Percentiles rank a stretch among this genome's conserved stretches.
Conservation (phyloP, 2,888 invertebrate species). For the Vesta saturnalis region DNA sequence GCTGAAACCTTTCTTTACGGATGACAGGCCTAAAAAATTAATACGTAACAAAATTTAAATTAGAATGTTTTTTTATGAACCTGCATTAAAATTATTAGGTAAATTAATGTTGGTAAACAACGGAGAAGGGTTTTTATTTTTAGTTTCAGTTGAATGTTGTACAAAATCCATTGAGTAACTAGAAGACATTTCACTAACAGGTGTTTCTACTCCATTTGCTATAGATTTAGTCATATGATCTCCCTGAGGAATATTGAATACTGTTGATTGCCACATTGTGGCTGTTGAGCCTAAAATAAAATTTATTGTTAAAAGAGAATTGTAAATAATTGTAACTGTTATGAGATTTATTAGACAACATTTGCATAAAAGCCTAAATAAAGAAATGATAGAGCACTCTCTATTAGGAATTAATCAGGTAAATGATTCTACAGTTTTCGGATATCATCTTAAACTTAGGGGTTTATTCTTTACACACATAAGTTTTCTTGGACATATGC, state of each 20-base stretch:
- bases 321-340: background rate
- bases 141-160: slow-evolving; percentile 37
- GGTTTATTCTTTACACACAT: too few species aligned
- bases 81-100: slow-evolving; percentile 66
- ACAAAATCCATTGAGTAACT: slow-evolving; percentile 59
- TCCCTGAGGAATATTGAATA: slow-evolving; percentile 2
- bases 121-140: slow-evolving; percentile 41
- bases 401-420: too few species aligned
- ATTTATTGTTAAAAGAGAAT: background rate
- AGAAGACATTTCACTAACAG: slow-evolving; percentile 59
- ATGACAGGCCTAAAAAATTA: slow-evolving; percentile 68
- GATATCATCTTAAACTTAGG: too few species aligned
- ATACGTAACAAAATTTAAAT: slow-evolving; percentile 24
- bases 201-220: slow-evolving; percentile 53
- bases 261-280: slow-evolving; percentile 30
- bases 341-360: too few species aligned
- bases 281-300: slow-evolving; percentile 26
- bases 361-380: too few species aligned
- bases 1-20: slow-evolving; percentile 85
- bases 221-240: slow-evolving; percentile 20
- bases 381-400: too few species aligned
- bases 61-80: slow-evolving; percentile 45
- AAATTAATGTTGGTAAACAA: slow-evolving; percentile 47
- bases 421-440: too few species aligned
- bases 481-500: too few species aligned